Percentiles rank a stretch among this genome's conserved stretches.
Conservation (phyloP, 1,140 invertebrate genomes). For the Scaptomyza graminum region DNA sequence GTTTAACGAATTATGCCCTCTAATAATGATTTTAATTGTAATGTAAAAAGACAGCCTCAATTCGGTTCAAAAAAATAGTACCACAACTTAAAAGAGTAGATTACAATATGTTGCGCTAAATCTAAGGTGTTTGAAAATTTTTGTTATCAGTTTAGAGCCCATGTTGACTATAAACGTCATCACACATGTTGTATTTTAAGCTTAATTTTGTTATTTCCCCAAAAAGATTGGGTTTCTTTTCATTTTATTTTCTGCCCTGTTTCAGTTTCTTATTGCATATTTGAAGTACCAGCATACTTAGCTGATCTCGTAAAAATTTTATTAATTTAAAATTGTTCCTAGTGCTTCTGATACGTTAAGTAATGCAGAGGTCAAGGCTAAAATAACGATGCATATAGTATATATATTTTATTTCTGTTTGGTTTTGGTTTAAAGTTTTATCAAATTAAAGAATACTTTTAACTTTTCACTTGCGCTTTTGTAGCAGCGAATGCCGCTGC, state of each 20-base stretch:
- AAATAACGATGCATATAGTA: background rate
- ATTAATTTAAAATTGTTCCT: background rate
- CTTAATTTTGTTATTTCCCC: no score
- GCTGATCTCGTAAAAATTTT: background rate
- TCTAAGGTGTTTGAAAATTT: no score
- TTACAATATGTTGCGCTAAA: no score
- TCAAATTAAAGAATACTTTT: constrained; percentile 29
- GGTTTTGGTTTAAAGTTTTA: constrained; percentile 9
- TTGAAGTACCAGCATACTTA: background rate
- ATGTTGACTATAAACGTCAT: no score
- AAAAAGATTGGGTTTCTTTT: no score
- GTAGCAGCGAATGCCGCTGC: constrained; percentile 30
- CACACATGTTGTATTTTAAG: no score
- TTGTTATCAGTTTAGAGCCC: no score
- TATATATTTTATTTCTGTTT: background rate
- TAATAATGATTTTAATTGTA: no score
- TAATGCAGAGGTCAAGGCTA: background rate
- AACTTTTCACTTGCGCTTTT: constrained; percentile 5
- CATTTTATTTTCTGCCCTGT: background rate
- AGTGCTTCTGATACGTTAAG: background rate
- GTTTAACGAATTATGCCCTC: no score
- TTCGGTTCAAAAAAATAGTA: no score
- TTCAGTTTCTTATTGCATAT: background rate
- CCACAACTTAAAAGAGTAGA: no score
- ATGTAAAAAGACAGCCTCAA: no score